Percentiles rank a stretch among this genome's conserved stretches.
Evolutionary conservation across 2,797 vertebrate species (phyloP).

Genomic region (Cossypha polioptera): DNA sequence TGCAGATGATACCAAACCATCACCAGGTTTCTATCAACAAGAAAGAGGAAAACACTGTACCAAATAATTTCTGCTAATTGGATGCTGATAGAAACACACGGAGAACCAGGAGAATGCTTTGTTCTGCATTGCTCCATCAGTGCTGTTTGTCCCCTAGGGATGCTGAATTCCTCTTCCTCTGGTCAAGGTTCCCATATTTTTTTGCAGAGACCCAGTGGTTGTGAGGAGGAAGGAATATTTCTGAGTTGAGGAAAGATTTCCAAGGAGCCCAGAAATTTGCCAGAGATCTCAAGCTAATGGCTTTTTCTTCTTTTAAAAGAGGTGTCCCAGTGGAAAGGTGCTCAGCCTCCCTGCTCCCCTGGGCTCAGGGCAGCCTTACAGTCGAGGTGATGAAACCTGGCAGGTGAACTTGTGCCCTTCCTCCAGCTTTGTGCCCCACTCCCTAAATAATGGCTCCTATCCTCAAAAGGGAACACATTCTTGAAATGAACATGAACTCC

Average conservation of each 20-base stretch:
- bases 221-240: background rate
- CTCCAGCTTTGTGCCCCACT: background rate
- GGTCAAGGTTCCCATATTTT: background rate
- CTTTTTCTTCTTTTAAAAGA: background rate
- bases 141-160: accelerated
- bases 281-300: background rate
- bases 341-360: background rate
- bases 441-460: background rate
- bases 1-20: background rate
- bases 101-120: background rate
- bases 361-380: background rate
- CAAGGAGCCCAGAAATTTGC: background rate
- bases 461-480: background rate
- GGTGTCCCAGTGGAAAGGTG: background rate
- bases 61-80: background rate
- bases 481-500: background rate
- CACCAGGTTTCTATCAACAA: background rate
- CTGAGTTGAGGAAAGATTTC: background rate
- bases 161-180: background rate
- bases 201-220: background rate
- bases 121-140: background rate
- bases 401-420: background rate
- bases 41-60: background rate
- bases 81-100: background rate
- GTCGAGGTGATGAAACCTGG: background rate